Conservation (phyloP, 30 jellyfish, hydroid and myxozoan genomes). For the Sanderia malayensis region DNA sequence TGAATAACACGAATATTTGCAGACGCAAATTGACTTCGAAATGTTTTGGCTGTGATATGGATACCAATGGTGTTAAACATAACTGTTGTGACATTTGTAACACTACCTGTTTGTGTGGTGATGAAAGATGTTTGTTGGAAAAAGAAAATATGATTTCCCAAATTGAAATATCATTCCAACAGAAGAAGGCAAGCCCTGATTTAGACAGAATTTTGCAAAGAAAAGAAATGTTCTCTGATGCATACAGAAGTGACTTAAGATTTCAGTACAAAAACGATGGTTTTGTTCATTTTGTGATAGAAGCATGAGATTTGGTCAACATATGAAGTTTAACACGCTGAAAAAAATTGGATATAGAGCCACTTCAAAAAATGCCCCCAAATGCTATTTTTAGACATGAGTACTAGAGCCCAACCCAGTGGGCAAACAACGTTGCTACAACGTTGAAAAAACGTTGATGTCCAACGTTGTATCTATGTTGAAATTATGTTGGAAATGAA, state of each 20-base stretch:
- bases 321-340: too few species aligned
- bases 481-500: too few species aligned
- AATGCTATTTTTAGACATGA: too few species aligned
- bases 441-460: too few species aligned
- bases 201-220: neutral
- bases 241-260: neutral
- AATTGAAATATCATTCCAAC: neutral
- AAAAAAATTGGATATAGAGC: too few species aligned
- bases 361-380: too few species aligned
- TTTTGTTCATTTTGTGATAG: too few species aligned
- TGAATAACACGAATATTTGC: neutral
- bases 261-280: too few species aligned
- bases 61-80: neutral
- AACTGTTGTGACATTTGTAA: constrained; percentile 5
- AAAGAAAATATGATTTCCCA: neutral
- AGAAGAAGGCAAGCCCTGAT: neutral
- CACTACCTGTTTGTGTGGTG: neutral
- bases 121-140: neutral
- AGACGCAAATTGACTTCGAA: neutral
- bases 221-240: neutral
- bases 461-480: too few species aligned
- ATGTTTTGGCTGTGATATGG: neutral
- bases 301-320: too few species aligned
- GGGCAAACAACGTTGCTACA: too few species aligned
- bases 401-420: too few species aligned